These are phyloP conservation scores for Cydia strobilella DNA, from an alignment of 1,140 invertebrate species.

Conservation along the genomic window DNA sequence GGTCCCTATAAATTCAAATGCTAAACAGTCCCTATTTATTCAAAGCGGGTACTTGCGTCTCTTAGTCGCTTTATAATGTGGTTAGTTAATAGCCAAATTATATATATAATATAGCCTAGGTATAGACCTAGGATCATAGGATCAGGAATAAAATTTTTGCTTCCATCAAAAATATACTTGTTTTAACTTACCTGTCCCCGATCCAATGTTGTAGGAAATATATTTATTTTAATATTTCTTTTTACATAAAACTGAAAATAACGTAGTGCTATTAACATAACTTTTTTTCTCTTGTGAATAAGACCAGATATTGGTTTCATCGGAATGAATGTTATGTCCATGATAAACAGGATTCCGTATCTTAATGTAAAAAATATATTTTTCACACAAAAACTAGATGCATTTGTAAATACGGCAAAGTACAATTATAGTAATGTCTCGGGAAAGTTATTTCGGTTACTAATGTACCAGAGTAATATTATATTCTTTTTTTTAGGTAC, in stretches of 20 bases:
- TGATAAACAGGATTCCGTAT: conserved; percentile 24
- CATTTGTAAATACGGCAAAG: conserved; percentile 41
- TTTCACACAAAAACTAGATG: not conserved
- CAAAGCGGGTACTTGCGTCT: not conserved
- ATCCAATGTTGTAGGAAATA: conserved; percentile 16
- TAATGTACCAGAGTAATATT: conserved; percentile 1
- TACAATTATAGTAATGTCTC: conserved; percentile 61
- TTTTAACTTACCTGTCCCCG: conserved; percentile 22
- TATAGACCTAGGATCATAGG: too few relatives aligned
- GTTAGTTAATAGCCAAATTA: conserved; percentile 17
- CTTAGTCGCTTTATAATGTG: not conserved
- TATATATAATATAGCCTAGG: too few relatives aligned
- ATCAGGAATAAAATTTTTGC: conserved; percentile 30
- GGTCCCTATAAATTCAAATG: too few relatives aligned
- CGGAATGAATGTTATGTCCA: conserved; percentile 57
- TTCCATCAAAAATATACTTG: conserved; percentile 31
- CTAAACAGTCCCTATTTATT: not conserved
- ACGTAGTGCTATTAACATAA: conserved; percentile 43
- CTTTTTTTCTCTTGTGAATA: conserved; percentile 48
- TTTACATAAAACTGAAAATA: conserved; percentile 21
- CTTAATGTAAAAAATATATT: not conserved
- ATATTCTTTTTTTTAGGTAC: conserved; percentile 1
- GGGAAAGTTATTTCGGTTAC: not conserved
- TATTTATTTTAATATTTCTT: conserved; percentile 14
- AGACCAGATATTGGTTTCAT: conserved; percentile 71